A percentile compares a stretch with the other conserved stretches of the same genome.
These are phyloP conservation scores for Portevinia maculata DNA, from an alignment of 2,888 invertebrate species.

Conservation along the genomic window DNA sequence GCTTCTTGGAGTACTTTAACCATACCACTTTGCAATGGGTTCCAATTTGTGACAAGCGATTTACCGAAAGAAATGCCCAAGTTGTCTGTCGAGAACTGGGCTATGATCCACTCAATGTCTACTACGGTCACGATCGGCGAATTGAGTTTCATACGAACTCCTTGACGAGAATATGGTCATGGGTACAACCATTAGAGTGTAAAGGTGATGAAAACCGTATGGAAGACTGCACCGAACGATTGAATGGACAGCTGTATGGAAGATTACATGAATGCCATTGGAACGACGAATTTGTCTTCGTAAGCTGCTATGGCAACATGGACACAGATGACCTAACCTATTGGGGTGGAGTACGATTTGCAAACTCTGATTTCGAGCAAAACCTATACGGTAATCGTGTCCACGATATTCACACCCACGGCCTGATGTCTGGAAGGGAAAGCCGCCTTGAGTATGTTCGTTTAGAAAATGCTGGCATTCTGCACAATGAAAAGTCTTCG, in stretches of 20 bases:
- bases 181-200: slow-evolving; percentile 96
- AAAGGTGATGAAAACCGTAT: slow-evolving; percentile 89
- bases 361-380: slow-evolving; percentile 94
- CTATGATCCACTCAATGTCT: slow-evolving; percentile 93
- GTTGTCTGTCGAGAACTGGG: slow-evolving; percentile 97
- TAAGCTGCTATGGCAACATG: slow-evolving; percentile 90
- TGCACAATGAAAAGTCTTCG: slow-evolving; percentile 97
- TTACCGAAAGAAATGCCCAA: slow-evolving; percentile 98
- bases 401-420: slow-evolving; percentile 92
- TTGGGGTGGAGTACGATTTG: slow-evolving; percentile 98
- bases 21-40: slow-evolving; percentile 98
- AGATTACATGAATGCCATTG: slow-evolving; percentile 93
- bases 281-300: slow-evolving; percentile 95
- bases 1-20: slow-evolving; percentile 97
- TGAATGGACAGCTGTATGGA: slow-evolving; percentile 95
- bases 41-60: slow-evolving; percentile 96
- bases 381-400: slow-evolving; percentile 91
- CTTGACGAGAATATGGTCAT: slow-evolving; percentile 93
- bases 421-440: slow-evolving; percentile 87
- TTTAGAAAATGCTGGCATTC: slow-evolving; percentile 95
- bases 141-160: slow-evolving; percentile 95
- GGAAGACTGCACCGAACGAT: slow-evolving; percentile 92
- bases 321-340: slow-evolving; percentile 86
- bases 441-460: slow-evolving; percentile 92
- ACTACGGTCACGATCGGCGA: slow-evolving; percentile 92